Conservation (phyloP, 2,797 vertebrate species). For the Hippoglossus hippoglossus region DNA sequence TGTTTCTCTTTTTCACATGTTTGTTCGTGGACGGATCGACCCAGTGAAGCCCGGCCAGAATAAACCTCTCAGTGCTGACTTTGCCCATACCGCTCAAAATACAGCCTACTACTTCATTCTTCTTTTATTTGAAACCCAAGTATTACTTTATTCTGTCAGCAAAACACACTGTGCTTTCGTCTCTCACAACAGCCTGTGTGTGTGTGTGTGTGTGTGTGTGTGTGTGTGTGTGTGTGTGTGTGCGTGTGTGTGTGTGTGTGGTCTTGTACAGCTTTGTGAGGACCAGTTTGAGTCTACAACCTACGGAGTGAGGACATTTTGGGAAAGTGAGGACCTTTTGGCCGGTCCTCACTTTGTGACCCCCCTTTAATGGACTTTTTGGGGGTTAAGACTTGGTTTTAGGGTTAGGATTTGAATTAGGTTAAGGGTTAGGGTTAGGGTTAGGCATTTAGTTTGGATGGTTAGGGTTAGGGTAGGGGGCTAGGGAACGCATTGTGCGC, state of each 20-base stretch:
- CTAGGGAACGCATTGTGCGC: too few species aligned
- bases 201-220: background rate
- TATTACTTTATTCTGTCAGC: slow-evolving; percentile 16
- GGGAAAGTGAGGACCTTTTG: too few species aligned
- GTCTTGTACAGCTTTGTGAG: too few species aligned
- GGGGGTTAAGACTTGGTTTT: too few species aligned
- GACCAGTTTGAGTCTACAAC: too few species aligned
- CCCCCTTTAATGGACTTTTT: too few species aligned
- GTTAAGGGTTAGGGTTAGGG: too few species aligned
- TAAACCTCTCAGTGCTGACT: slow-evolving; percentile 46
- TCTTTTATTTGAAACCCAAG: slow-evolving; percentile 38
- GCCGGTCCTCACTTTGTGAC: too few species aligned
- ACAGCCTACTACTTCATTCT: slow-evolving; percentile 16
- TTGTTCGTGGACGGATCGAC: slow-evolving; percentile 10
- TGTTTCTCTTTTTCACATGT: slow-evolving; percentile 43
- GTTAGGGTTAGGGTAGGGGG: too few species aligned
- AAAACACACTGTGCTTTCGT: slow-evolving; percentile 37
- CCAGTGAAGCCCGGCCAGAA: slow-evolving; percentile 36
- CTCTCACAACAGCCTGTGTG: background rate
- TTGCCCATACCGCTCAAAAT: slow-evolving; percentile 8
- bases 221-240: slow-evolving; percentile 34
- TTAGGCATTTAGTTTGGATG: too few species aligned
- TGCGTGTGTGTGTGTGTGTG: slow-evolving; percentile 30
- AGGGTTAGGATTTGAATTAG: too few species aligned
- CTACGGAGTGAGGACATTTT: too few species aligned